These are phyloP conservation scores for Danio aesculapii DNA, from an alignment of 2,797 vertebrate species.

Conservation along the genomic window DNA sequence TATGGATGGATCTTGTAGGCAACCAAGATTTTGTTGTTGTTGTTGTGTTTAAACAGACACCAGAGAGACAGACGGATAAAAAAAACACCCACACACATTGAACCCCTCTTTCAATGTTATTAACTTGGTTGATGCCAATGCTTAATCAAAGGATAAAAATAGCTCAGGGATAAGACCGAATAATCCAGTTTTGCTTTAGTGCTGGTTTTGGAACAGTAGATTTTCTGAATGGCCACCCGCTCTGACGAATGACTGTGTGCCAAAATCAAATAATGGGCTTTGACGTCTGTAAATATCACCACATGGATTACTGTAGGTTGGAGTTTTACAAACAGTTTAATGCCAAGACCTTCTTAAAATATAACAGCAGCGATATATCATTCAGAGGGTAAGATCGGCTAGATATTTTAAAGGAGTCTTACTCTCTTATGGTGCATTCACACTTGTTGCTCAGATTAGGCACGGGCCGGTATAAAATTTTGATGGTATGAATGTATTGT, in stretches of 20 bases:
- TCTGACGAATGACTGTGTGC: not conserved
- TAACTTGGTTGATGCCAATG: conserved; percentile 28
- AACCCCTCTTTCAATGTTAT: conserved; percentile 32
- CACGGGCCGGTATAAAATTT: too few species aligned
- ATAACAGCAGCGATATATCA: not conserved
- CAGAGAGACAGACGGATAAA: not conserved
- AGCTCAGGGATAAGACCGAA: conserved; percentile 55
- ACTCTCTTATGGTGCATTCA: too few species aligned
- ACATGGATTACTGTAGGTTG: not conserved
- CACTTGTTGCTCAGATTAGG: too few species aligned
- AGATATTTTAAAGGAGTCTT: too few species aligned
- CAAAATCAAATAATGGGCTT: not conserved
- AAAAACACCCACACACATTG: not conserved
- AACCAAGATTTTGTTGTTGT: not conserved
- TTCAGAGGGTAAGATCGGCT: too few species aligned
- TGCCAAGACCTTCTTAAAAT: not conserved
- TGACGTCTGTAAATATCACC: not conserved
- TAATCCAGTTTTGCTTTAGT: conserved; percentile 55
- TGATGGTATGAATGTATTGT: too few species aligned
- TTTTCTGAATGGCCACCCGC: conserved; percentile 38
- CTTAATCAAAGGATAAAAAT: conserved; percentile 62
- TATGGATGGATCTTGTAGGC: not conserved
- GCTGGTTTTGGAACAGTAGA: conserved; percentile 27
- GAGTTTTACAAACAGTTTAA: not conserved
- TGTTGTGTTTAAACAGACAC: conserved; percentile 5